A percentile compares a stretch with the other conserved stretches of the same genome.
Conservation (phyloP, 2,888 invertebrate genomes). For the Linnaemya vulpina region DNA sequence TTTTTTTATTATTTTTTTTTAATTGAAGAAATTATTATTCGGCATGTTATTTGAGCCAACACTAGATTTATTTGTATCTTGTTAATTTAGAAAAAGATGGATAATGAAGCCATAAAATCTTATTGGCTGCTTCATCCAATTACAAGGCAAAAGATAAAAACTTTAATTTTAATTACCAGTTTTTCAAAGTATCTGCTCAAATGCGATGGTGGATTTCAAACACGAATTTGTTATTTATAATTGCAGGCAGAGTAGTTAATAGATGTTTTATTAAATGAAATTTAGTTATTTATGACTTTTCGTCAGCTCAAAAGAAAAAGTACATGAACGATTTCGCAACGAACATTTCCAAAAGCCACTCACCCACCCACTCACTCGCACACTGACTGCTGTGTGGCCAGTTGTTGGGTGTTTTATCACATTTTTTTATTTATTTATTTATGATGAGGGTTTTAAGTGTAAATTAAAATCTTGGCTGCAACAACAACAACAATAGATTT, state of each 20-base stretch:
- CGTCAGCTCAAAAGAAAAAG: slow-evolving; percentile 14
- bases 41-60: slow-evolving; percentile 45
- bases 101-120: slow-evolving; percentile 68
- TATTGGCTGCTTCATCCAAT: slow-evolving; percentile 55
- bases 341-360: slow-evolving; percentile 1
- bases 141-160: slow-evolving; percentile 15
- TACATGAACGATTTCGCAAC: slow-evolving; percentile 12
- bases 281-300: slow-evolving; percentile 60
- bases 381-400: slow-evolving; percentile 5
- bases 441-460: slow-evolving; percentile 5
- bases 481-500: slow-evolving; percentile 36
- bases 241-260: slow-evolving; percentile 47
- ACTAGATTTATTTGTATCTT: background rate
- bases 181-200: background rate
- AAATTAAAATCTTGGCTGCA: slow-evolving; percentile 29
- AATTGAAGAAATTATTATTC: slow-evolving; percentile 18
- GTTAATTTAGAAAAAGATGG: slow-evolving; percentile 63
- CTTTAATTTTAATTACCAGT: slow-evolving; percentile 33
- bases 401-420: background rate
- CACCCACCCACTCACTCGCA: too few relatives aligned
- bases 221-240: slow-evolving; percentile 36
- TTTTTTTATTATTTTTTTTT: slow-evolving; percentile 9
- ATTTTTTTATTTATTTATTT: background rate
- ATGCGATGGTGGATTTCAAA: slow-evolving; percentile 62
- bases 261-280: slow-evolving; percentile 55